phyloP scores from a whole-genome alignment of 2,797 vertebrate species.

The Eupleurogrammus muticus region DNA sequence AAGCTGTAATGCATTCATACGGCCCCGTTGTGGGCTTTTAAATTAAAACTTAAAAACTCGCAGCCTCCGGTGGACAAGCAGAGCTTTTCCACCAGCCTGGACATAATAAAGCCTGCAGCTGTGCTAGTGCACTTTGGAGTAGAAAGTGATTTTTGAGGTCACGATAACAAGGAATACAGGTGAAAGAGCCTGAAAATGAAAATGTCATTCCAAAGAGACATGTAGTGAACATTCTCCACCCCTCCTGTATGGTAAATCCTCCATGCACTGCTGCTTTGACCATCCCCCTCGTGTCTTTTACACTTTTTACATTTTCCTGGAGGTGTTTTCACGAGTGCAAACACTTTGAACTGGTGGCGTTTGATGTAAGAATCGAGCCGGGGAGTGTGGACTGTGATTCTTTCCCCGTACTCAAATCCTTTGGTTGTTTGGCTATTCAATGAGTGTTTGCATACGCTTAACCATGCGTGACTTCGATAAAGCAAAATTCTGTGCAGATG shows the following conservation, averaged over 20 bases:
- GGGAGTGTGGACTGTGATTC: constrained; percentile 23
- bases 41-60: constrained; percentile 19
- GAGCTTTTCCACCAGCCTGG: not conserved
- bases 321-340: constrained; percentile 46
- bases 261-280: constrained; percentile 36
- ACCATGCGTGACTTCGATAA: constrained; percentile 71
- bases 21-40: constrained; percentile 9
- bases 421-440: constrained; percentile 63
- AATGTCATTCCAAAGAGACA: constrained; percentile 19
- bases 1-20: too few species aligned
- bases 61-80: not conserved
- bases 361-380: constrained; percentile 63
- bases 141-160: constrained; percentile 23
- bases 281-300: constrained; percentile 35
- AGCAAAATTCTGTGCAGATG: constrained; percentile 59
- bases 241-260: constrained; percentile 29
- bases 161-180: constrained; percentile 31
- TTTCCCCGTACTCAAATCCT: constrained; percentile 39
- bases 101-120: not conserved
- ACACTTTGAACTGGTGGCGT: constrained; percentile 53
- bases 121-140: not conserved
- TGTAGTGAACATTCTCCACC: constrained; percentile 20
- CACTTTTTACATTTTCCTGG: constrained; percentile 47
- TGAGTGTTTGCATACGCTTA: constrained; percentile 61
- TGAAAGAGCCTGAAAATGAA: constrained; percentile 38